Evolutionary conservation across 1,140 invertebrate genomes (phyloP).

Genomic region (Brachionus plicatilis): DNA sequence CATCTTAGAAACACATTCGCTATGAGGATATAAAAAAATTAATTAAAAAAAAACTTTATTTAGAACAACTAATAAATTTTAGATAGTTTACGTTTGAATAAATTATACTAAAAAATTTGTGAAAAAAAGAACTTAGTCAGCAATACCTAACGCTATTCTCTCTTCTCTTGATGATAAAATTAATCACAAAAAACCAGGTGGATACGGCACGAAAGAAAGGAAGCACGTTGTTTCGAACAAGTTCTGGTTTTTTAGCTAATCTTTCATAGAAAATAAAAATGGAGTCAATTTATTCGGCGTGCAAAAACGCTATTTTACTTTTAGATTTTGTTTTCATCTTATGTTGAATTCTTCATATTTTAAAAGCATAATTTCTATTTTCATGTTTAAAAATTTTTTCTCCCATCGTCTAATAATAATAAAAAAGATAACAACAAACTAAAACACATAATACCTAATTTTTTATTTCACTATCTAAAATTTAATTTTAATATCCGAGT

Average conservation of each 20-base stretch:
- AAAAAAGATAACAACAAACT: background rate
- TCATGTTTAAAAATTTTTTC: background rate
- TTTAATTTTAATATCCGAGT: background rate
- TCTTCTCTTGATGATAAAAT: background rate
- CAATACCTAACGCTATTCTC: background rate
- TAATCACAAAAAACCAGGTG: background rate
- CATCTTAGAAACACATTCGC: background rate
- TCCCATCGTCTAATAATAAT: background rate
- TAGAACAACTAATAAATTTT: background rate
- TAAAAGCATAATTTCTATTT: conserved; percentile 7
- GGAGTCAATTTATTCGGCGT: conserved; percentile 10
- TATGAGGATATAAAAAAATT: background rate
- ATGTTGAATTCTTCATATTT: conserved; percentile 17
- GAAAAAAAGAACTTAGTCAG: background rate
- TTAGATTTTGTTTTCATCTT: background rate
- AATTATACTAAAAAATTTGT: background rate
- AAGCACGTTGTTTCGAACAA: background rate
- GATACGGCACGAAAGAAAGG: background rate
- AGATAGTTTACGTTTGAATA: background rate
- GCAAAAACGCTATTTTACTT: conserved; percentile 30
- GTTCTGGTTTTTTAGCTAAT: background rate
- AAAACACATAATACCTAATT: background rate
- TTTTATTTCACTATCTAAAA: background rate
- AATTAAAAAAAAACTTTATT: background rate
- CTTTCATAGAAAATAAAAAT: background rate